phyloP scores from a whole-genome alignment of 2,113 vertebrate genomes.

The Brevimyrus niger region DNA sequence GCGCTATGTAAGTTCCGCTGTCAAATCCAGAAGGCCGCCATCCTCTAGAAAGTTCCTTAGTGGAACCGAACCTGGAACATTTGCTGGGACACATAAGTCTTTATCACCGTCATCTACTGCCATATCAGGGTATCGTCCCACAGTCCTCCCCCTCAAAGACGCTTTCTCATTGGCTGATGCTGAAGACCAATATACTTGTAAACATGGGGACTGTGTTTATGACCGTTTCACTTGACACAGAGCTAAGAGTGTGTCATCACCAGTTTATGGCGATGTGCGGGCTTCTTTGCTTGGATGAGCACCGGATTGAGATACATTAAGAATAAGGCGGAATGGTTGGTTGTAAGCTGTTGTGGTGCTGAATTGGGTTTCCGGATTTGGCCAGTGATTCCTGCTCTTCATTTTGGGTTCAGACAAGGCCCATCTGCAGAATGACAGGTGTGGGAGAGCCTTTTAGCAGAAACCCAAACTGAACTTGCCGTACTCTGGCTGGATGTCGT shows the following conservation, averaged over 20 bases:
- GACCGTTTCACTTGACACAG: not conserved
- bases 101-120: conserved; percentile 19
- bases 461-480: not conserved
- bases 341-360: not conserved
- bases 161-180: not conserved
- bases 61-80: conserved; percentile 29
- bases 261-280: not conserved
- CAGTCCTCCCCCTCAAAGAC: not conserved
- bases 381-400: not conserved
- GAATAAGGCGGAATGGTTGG: not conserved
- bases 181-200: not conserved
- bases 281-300: not conserved
- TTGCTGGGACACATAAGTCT: not conserved
- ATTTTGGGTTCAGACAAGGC: not conserved
- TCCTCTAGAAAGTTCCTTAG: not conserved
- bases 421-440: not conserved
- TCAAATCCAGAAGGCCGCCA: not conserved
- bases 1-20: conserved; percentile 11
- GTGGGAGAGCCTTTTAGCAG: conserved; percentile 8
- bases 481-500: not conserved
- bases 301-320: not conserved
- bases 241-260: not conserved
- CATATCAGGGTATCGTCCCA: not conserved
- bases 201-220: not conserved
- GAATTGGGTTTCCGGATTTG: not conserved